These are phyloP conservation scores for Mus spretus DNA, from an alignment of 2,797 vertebrate species.

Conservation along the genomic window DNA sequence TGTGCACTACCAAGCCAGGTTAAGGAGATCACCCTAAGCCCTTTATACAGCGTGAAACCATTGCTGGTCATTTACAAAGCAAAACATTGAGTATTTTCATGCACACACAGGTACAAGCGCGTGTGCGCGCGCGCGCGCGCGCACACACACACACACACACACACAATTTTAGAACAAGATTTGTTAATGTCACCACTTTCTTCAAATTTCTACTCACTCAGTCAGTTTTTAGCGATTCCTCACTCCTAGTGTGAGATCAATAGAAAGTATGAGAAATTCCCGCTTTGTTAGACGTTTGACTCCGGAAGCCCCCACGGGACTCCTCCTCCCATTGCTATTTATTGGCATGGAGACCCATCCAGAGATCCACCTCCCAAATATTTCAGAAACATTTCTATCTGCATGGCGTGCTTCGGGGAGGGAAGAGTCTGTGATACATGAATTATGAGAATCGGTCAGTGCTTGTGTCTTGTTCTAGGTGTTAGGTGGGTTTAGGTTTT, in stretches of 20 bases:
- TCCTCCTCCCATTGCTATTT: neutral
- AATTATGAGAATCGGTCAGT: neutral
- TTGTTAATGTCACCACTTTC: neutral
- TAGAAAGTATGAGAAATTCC: neutral
- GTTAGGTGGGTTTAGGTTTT: slow-evolving; percentile 40
- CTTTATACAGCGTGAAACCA: neutral
- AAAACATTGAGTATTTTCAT: slow-evolving; percentile 26
- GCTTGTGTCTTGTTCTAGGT: slow-evolving; percentile 15
- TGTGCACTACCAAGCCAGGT: neutral
- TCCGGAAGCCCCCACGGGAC: neutral
- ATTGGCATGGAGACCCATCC: neutral
- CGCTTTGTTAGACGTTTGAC: neutral
- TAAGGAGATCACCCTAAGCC: neutral
- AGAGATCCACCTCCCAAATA: neutral
- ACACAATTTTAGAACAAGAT: neutral
- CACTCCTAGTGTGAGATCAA: neutral
- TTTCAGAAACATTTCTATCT: slow-evolving; percentile 5
- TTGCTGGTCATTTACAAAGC: slow-evolving; percentile 14
- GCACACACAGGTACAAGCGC: neutral
- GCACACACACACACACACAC: no score
- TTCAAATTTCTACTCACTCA: neutral
- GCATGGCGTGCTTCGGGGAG: neutral
- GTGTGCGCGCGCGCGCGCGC: neutral
- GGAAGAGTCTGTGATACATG: neutral
- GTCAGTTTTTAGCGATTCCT: neutral